A percentile compares a stretch with the other conserved stretches of the same genome.
phyloP scores from a whole-genome alignment of 2,888 invertebrate species.

The Tigriopus californicus region DNA sequence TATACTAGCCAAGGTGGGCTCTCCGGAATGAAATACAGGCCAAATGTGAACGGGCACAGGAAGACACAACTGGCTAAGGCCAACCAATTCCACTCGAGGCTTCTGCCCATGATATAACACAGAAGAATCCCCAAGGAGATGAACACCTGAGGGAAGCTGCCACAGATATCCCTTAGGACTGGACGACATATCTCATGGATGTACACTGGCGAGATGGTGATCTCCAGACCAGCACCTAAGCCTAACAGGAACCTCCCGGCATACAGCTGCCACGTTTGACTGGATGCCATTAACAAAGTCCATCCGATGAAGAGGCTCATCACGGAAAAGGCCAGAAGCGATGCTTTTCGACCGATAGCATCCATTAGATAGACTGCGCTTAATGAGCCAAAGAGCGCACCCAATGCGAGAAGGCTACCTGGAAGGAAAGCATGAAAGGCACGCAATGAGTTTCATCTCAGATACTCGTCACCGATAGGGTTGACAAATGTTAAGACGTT shows the following conservation, averaged over 20 bases:
- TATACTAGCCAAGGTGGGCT: slow-evolving; percentile 9
- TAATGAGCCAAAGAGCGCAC: slow-evolving; percentile 10
- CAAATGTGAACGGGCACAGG: slow-evolving; percentile 8
- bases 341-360: slow-evolving; percentile 9
- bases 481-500: no score
- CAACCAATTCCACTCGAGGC: slow-evolving; percentile 12
- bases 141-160: slow-evolving; percentile 13
- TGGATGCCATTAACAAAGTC: slow-evolving; percentile 12
- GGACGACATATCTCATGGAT: slow-evolving; percentile 14
- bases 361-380: slow-evolving; percentile 9
- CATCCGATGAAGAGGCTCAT: slow-evolving; percentile 14
- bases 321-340: slow-evolving; percentile 9
- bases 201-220: slow-evolving; percentile 11
- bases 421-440: background rate
- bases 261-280: slow-evolving; percentile 12
- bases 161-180: slow-evolving; percentile 8
- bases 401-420: slow-evolving; percentile 14
- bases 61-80: slow-evolving; percentile 10
- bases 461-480: no score
- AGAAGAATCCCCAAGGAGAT: slow-evolving; percentile 10
- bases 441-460: background rate
- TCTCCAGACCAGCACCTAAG: slow-evolving; percentile 13
- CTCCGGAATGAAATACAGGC: slow-evolving; percentile 14
- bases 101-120: slow-evolving; percentile 13
- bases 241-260: slow-evolving; percentile 10